Evolutionary conservation across 2,797 vertebrate species (phyloP).

Genomic region (Anisognathus igniventris): DNA sequence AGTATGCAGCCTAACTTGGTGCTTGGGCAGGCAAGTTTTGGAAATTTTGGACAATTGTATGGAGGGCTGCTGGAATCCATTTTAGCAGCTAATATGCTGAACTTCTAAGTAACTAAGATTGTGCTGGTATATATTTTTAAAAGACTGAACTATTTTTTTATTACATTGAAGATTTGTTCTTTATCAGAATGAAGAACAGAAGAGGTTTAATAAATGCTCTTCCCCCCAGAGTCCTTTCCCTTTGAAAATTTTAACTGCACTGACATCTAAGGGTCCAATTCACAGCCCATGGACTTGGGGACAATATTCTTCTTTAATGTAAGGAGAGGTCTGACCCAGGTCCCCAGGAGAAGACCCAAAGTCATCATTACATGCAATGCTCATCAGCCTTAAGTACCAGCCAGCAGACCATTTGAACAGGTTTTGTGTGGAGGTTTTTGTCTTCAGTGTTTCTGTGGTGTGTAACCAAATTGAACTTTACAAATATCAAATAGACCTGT

Average conservation of each 20-base stretch:
- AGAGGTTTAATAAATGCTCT: conserved; percentile 29
- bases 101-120: not conserved
- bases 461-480: not conserved
- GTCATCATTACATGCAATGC: not conserved
- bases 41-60: not conserved
- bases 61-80: not conserved
- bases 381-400: not conserved
- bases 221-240: not conserved
- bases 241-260: conserved; percentile 20
- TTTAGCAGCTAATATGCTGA: not conserved
- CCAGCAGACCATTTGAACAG: not conserved
- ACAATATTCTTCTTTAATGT: not conserved
- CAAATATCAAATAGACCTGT: not conserved
- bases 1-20: not conserved
- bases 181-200: not conserved
- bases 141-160: conserved; percentile 17
- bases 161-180: conserved; percentile 11
- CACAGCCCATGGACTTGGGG: not conserved
- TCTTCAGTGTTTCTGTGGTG: not conserved
- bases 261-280: conserved; percentile 11
- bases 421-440: not conserved
- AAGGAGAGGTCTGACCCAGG: not conserved
- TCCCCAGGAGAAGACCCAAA: not conserved
- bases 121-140: not conserved
- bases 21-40: not conserved